phyloP scores from a whole-genome alignment of 2,888 invertebrate genomes.

The Coenonympha glycerion region DNA sequence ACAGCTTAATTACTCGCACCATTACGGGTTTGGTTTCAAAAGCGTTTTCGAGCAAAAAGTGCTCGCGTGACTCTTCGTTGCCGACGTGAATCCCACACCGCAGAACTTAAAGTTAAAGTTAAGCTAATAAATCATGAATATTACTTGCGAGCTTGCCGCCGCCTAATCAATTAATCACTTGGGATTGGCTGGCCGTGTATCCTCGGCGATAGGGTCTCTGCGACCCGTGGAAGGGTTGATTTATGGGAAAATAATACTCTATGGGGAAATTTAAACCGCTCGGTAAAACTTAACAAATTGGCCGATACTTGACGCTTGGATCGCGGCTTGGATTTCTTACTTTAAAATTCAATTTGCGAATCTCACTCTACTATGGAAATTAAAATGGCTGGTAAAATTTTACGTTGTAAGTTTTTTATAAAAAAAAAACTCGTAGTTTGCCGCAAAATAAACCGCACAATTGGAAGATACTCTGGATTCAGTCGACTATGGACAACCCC shows the following conservation, averaged over 20 bases:
- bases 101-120: constrained; percentile 30
- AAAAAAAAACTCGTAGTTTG: too few species aligned
- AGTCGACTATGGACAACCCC: too few species aligned
- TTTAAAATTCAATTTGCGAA: neutral
- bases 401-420: too few species aligned
- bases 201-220: constrained; percentile 52
- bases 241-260: constrained; percentile 69
- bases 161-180: constrained; percentile 71
- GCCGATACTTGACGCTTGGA: neutral
- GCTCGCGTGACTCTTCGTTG: constrained; percentile 26
- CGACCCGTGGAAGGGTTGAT: constrained; percentile 61
- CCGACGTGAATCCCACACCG: constrained; percentile 17
- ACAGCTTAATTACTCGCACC: constrained; percentile 24
- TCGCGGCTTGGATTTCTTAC: neutral
- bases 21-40: constrained; percentile 26
- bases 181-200: constrained; percentile 52
- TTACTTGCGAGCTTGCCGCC: constrained; percentile 56
- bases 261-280: constrained; percentile 50
- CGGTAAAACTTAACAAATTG: constrained; percentile 12
- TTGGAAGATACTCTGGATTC: too few species aligned
- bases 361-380: too few species aligned
- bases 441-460: too few species aligned
- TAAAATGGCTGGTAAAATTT: too few species aligned
- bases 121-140: constrained; percentile 65
- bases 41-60: constrained; percentile 22